These are phyloP conservation scores for Columba livia DNA, from an alignment of 2,113 vertebrate genomes.

Conservation along the genomic window DNA sequence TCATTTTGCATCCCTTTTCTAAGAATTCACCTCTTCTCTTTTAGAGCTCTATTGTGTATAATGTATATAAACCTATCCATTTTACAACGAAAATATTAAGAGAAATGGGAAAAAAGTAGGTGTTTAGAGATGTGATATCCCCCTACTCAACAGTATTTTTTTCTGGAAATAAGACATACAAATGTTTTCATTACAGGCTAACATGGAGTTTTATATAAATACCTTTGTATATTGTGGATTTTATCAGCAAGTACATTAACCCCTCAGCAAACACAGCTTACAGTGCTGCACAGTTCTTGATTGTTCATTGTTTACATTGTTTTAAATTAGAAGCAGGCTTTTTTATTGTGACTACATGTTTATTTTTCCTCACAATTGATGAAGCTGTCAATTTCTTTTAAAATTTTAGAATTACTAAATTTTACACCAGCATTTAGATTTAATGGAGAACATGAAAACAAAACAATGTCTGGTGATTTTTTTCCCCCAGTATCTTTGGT, in stretches of 20 bases:
- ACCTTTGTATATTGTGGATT: background rate
- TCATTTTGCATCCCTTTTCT: background rate
- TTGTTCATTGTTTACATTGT: background rate
- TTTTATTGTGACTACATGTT: background rate
- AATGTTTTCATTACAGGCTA: background rate
- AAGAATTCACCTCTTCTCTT: background rate
- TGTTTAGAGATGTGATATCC: background rate
- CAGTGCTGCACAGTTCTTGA: background rate
- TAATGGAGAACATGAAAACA: background rate
- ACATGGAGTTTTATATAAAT: background rate
- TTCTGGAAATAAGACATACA: background rate
- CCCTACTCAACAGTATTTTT: background rate
- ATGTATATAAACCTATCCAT: background rate
- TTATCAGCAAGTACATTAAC: conserved; percentile 8
- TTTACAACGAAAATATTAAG: background rate
- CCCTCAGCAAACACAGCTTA: background rate
- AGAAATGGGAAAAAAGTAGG: background rate
- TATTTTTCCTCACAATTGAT: background rate
- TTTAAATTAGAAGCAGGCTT: background rate
- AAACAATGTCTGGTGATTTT: background rate
- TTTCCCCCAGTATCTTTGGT: background rate
- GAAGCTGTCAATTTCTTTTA: background rate
- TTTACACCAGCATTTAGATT: background rate
- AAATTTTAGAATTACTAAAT: background rate
- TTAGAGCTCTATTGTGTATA: background rate